Base-by-base conservation (phyloP, 2,113 vertebrate genomes). In the Vanacampus margaritifer region DNA sequence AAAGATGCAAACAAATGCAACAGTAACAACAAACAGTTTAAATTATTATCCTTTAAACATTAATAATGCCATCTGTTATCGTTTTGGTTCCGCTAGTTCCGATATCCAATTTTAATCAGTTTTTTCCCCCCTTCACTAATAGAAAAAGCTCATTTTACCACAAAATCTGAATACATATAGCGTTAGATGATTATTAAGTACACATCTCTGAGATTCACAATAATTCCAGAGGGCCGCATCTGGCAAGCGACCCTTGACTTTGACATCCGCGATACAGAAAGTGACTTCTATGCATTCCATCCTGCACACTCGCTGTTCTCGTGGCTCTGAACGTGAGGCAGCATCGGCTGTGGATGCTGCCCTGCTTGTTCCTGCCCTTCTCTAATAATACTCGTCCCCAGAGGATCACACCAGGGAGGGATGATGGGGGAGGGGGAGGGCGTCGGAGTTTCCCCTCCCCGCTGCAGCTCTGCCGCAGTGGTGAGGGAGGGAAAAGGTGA, bases 371-470 rank as follows among this genome's bases (percentile, higher is more conserved):
- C 73, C 69, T 69, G 64, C 76, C 41, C 24, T 72, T 58, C 75
- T 67, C 80, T 82, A 84, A 85, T 86, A 85, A 82, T 76, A 80
- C 69, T 73, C 60, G 10, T 81, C 79, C 79, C 78, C 75, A 36
- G 69, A 71, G 83, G 72, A 65, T 67, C 32, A 75, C 64, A 76
- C 35, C 26, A 32, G 64, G 36, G 72, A 28, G 41, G 26, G 59
- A 12, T 21, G 59, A 63, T n/a, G 23, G 39, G 23, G 39, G 64
- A 45, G 69, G 74, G 21, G 68, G 71, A 59, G 43, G 71, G 76
- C 13, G 54, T 76, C 17, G 68, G 72, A 75, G 81, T 75, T 81
- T 72, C 75, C 78, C 67, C 68, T 70, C 57, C 48, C 39, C 28
- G 32, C 48, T 35, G 48, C 64, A 37, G n/a, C 75, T 78, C 72